Base-by-base conservation (phyloP, 2,113 vertebrate species). In the Tapirus terrestris region DNA sequence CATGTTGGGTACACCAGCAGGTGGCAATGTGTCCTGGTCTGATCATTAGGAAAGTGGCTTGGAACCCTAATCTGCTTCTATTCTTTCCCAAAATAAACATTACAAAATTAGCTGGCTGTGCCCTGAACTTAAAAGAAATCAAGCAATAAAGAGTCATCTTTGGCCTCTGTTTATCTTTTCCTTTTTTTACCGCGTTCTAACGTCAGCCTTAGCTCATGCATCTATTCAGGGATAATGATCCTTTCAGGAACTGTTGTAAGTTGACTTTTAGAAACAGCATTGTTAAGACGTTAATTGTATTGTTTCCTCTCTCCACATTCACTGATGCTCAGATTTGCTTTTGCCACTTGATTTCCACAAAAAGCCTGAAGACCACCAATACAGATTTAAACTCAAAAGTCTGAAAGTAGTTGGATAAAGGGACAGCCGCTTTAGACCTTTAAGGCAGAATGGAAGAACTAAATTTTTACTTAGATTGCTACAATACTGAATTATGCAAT, bases 21-120 rank as follows among this genome's bases (percentile, higher is more conserved):
- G 95, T 98, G 98, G 98, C 98, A 97, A 97, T 98, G 96, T 98
- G 97, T 98, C 97, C 97, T 96, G 98, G 36, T 91, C 65, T 27
- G 90, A 97, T 94, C 91, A 43, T n/a, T 80, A 23, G 89, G 23
- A 93, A 96, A 97, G 56, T 36, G 82, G 80, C 29, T 88, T 97
- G 97, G 86, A 96, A 97, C 91, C 75, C 67, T 93, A 96, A 95
- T 94, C 90, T 75, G 84, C 25, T 77, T 94, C 92, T 92, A 95
- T 95, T 98, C 91, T 96, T 97, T 98, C 75, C 95, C 27, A 58
- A 89, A 89, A 92, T 70, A 94, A 92, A 91, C 96, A 96, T 88
- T 23, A 73, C 8, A 89, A 58, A 95, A 92, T 51, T 96, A 88
- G 97, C 90, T 97, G 95, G 92, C 98, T 96, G 97, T 97, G 96